Percentiles rank a stretch among this genome's conserved stretches.
phyloP scores from a whole-genome alignment of 2,888 invertebrate species.

The Ditula angustiorana region DNA sequence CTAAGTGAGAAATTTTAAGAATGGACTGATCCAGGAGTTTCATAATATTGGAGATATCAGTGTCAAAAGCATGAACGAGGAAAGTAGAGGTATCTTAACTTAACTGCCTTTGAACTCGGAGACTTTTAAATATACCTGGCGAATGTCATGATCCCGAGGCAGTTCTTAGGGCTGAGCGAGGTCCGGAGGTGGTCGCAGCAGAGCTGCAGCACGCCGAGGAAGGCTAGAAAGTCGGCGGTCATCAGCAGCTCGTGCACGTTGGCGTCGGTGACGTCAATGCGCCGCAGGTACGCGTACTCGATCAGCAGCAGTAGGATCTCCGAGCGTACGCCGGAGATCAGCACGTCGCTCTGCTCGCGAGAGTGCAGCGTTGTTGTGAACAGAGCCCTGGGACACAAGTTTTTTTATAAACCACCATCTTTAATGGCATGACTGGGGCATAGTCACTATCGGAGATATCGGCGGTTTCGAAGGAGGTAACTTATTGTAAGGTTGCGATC shows the following conservation, averaged over 20 bases:
- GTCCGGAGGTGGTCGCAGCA: slow-evolving; percentile 91
- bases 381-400: slow-evolving; percentile 90
- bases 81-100: no score
- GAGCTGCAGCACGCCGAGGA: slow-evolving; percentile 91
- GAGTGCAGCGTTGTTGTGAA: slow-evolving; percentile 93
- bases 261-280: slow-evolving; percentile 89
- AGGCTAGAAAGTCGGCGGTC: slow-evolving; percentile 95
- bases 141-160: slow-evolving; percentile 94
- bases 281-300: slow-evolving; percentile 94
- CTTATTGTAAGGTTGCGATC: no score
- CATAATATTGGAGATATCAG: no score
- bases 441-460: no score
- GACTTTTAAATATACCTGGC: slow-evolving; percentile 85
- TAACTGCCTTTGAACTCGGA: no score
- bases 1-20: no score
- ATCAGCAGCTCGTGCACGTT: slow-evolving; percentile 93
- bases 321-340: slow-evolving; percentile 91
- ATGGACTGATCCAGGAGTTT: no score
- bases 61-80: no score
- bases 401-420: no score
- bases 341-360: slow-evolving; percentile 88
- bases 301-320: slow-evolving; percentile 92
- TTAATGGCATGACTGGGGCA: no score
- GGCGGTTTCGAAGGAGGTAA: no score
- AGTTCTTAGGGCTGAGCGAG: slow-evolving; percentile 90